Percentiles rank a stretch among this genome's conserved stretches.
phyloP scores from a whole-genome alignment of 2,888 invertebrate genomes.

The Ectemnius lituratus region DNA sequence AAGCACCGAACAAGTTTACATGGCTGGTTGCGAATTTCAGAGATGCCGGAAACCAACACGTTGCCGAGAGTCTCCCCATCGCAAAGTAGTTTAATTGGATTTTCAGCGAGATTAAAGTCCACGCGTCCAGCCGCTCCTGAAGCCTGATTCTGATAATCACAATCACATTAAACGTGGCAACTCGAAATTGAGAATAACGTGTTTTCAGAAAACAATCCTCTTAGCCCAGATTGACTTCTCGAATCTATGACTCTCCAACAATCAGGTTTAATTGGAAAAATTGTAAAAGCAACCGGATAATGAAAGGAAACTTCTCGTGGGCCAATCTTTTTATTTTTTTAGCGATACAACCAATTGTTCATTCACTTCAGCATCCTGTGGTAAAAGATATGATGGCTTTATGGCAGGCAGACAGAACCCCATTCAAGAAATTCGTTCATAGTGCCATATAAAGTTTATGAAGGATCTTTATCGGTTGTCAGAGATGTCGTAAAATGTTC shows the following conservation, averaged over 20 bases:
- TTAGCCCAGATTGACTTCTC: too few species aligned
- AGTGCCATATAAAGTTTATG: too few species aligned
- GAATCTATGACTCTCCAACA: too few species aligned
- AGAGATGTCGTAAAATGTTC: conserved; percentile 21
- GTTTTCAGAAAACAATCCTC: not conserved
- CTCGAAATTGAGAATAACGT: not conserved
- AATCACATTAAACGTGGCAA: not conserved
- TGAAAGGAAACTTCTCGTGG: not conserved
- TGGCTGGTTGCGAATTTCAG: conserved; percentile 60
- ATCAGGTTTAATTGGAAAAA: too few species aligned
- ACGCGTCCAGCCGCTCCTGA: conserved; percentile 30
- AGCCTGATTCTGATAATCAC: conserved; percentile 57
- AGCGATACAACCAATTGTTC: not conserved
- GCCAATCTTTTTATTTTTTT: not conserved
- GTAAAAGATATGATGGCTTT: too few species aligned
- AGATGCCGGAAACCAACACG: conserved; percentile 59
- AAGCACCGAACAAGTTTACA: conserved; percentile 55
- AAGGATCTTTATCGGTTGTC: conserved; percentile 17
- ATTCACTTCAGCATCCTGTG: not conserved
- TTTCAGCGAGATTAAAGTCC: conserved; percentile 69
- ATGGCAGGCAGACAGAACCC: too few species aligned
- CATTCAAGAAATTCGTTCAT: too few species aligned
- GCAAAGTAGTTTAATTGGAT: conserved; percentile 72
- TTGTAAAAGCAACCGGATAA: too few species aligned
- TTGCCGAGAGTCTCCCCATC: conserved; percentile 55